Conservation (phyloP, 2,888 invertebrate genomes). For the Polietes domitor region DNA sequence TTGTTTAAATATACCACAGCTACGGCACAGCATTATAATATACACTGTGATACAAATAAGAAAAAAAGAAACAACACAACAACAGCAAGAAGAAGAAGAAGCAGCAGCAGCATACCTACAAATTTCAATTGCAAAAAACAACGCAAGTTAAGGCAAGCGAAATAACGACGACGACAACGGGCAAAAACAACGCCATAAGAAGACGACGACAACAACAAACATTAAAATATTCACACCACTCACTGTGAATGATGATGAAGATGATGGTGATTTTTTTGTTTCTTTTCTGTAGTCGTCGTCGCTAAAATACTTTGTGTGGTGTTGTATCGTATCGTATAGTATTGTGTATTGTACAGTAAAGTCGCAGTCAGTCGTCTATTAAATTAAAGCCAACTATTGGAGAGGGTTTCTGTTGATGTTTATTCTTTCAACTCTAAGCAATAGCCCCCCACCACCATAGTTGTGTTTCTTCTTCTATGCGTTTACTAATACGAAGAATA, state of each 20-base stretch:
- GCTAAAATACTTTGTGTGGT: conserved; percentile 33
- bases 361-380: conserved; percentile 32
- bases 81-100: conserved; percentile 57
- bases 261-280: conserved; percentile 43
- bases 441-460: not conserved
- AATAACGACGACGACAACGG: conserved; percentile 53
- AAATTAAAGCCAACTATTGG: conserved; percentile 26
- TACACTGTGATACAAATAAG: conserved; percentile 66
- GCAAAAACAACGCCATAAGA: conserved; percentile 62
- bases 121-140: conserved; percentile 52
- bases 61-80: conserved; percentile 47
- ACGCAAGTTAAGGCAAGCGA: conserved; percentile 66
- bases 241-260: conserved; percentile 35
- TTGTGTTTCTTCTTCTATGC: conserved; percentile 11
- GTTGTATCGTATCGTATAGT: conserved; percentile 28
- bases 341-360: conserved; percentile 24
- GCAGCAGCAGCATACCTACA: conserved; percentile 40
- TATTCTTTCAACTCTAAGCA: conserved; percentile 29
- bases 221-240: conserved; percentile 55
- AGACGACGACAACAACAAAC: conserved; percentile 67
- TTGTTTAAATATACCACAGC: conserved; percentile 75
- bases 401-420: conserved; percentile 44
- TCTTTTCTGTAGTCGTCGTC: conserved; percentile 42
- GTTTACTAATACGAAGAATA: not conserved
- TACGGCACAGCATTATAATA: conserved; percentile 68